Percentiles rank a stretch among this genome's conserved stretches.
Conservation (phyloP, 2,113 vertebrate genomes). For the Oxygymnocypris stewartii region DNA sequence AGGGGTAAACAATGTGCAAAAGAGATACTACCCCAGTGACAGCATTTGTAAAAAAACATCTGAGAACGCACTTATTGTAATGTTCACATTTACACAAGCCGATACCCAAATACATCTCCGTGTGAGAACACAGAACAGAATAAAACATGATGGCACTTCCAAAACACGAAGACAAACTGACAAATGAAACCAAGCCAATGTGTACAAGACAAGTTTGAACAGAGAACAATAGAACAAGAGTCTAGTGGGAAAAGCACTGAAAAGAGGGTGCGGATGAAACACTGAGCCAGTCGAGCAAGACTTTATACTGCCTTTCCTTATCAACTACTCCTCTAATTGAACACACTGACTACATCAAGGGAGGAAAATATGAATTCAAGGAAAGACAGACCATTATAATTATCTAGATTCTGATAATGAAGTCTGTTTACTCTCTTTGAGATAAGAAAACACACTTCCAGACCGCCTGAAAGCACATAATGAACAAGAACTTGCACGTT, state of each 20-base stretch:
- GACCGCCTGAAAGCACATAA: background rate
- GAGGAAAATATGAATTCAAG: background rate
- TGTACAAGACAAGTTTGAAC: constrained; percentile 33
- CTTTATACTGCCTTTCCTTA: background rate
- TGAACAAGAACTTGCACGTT: background rate
- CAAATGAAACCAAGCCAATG: constrained; percentile 26
- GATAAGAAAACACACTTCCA: background rate
- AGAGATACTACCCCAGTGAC: background rate
- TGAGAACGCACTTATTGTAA: background rate
- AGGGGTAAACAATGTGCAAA: background rate
- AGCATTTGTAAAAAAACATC: background rate
- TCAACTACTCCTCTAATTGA: background rate
- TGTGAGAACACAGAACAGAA: background rate
- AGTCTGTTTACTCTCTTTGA: background rate
- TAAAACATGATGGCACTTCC: background rate
- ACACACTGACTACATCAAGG: background rate
- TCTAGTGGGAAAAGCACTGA: background rate
- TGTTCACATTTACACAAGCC: background rate
- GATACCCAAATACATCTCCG: background rate
- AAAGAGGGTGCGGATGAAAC: background rate
- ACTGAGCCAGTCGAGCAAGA: background rate
- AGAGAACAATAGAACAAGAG: constrained; percentile 2
- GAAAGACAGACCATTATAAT: background rate
- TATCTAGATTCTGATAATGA: background rate
- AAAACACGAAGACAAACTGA: background rate